Evolutionary conservation across 2,797 vertebrate species (phyloP), one percentile per base, ranked within the genome.

Genomic region (Sebastes matsubarae): DNA sequence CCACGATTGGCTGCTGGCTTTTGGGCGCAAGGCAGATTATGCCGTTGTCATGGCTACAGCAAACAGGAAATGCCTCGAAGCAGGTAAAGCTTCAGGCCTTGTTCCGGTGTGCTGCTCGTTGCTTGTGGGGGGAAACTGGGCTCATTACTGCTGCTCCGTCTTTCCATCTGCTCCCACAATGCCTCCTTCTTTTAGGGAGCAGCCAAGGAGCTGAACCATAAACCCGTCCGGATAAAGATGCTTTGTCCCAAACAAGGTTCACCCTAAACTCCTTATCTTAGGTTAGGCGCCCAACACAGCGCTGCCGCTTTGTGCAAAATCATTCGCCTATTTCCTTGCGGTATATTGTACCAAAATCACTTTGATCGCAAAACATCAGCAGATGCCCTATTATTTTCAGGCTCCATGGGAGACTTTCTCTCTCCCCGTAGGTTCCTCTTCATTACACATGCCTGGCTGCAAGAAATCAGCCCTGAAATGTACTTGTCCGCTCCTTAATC

Each of bases 41-140:
- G 68, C 82, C 82, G 92, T 94, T 84, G 90, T 91, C 91, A 88
- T 92, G 90, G 87, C 85, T 90, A 92, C 92, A 81, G 89, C 90
- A 94, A 94, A 94, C 94, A 95, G 93, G 94, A 95, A 95, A 94
- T 93, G 79, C 88, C 93, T 92, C 38, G 73, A 82, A 90, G 90
- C 94, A 94, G 93, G 94, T 93, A 90, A 78, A 10, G 88, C 89
- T 88, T 59, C 50, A 22, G 89, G 93, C 86, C 85, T 72, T 68
- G 76, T 87, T 90, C 77, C 80, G 86, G 87, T 81, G 88, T 81
- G 83, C 75, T 46, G 80, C 68, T 72, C 63, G 32, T 32, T 52
- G 78, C 89, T 88, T 52, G 75, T 14, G 22, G 88, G 77, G 32
- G 32, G 30, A 74, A 87, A 88, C 71, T 79, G 68, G 14, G 69